Evolutionary conservation across 2,888 invertebrate species (phyloP).

Genomic region (Poecilobothrus nobilitatus): DNA sequence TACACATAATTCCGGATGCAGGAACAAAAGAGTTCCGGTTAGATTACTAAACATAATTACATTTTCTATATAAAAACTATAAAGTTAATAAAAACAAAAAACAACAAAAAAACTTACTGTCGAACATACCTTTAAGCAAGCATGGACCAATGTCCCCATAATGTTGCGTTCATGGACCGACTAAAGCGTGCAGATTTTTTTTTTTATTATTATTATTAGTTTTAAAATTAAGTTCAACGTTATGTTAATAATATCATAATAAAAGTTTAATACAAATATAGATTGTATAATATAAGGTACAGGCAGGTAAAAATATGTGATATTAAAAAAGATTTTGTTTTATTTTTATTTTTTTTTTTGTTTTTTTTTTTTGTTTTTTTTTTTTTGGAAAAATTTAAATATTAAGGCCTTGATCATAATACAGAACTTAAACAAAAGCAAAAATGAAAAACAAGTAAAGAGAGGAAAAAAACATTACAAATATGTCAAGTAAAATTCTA

Average conservation of each 20-base stretch:
- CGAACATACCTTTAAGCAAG: not conserved
- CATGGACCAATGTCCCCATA: constrained; percentile 3
- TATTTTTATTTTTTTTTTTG: too few relatives aligned
- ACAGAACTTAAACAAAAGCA: not conserved
- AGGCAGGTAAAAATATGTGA: not conserved
- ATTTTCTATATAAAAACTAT: not conserved
- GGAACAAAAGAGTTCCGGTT: constrained; percentile 33
- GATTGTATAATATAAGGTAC: not conserved
- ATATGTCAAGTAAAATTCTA: too few relatives aligned
- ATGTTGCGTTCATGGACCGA: not conserved
- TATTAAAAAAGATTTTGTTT: not conserved
- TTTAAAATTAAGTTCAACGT: not conserved
- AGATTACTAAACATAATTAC: constrained; percentile 23
- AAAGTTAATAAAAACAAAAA: not conserved
- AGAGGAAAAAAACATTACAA: too few relatives aligned
- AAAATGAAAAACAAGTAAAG: too few relatives aligned
- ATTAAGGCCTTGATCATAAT: constrained; percentile 4
- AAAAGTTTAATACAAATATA: not conserved
- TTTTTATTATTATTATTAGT: not conserved
- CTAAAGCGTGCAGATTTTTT: constrained; percentile 3
- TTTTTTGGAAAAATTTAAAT: not conserved
- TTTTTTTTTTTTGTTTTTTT: too few relatives aligned
- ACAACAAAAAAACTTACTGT: not conserved
- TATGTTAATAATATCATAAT: not conserved
- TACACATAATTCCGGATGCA: constrained; percentile 25